Base-by-base conservation (phyloP, 2,113 vertebrate species). In the Axis porcinus region DNA sequence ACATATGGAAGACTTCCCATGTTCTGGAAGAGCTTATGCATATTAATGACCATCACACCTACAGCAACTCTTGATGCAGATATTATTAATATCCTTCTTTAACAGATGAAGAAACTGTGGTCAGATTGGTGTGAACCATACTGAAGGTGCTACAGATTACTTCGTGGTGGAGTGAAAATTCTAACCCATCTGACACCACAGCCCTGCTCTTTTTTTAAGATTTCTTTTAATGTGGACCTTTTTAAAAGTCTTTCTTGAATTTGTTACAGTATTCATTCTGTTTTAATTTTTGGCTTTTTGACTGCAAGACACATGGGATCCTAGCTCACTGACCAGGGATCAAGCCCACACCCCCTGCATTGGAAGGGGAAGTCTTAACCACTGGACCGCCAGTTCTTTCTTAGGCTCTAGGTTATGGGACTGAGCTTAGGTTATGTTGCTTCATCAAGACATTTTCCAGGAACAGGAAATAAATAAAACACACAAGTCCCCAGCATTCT, bases 341-440 rank as follows among this genome's bases (percentile, higher is more conserved):
- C 36, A 13, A 76, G 11, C 70, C 21, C 70, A 43, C 21, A 43
- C 1, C 70, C 70, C 6, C 70, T 76, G 23, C 11, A 1, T 0
- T 43, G 70, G 21, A 43, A 76, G 70, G 36, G 1, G 5, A 33
- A 76, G 70, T 76, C 23, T 27, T 76, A 33, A 76, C 12, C 23
- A 43, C 23, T 0, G 0, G 70, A 27, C 36, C 0, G 0, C 33
- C 52, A 1, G 19, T 14, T 43, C n/a, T 33, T 76, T 47, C 74
- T 54, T 9, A 19, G 10, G 2, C 3, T 54, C 17, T 2, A 30
- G 17, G 36, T 15, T 52, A 27, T 2, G 9, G 84, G 47, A 9
- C 2, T n/a, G 74, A 30, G 43, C n/a, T 13, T 27, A 21, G 43
- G 79, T 43, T n/a, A 12, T 11, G 3, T 1, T 2, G 55, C 50